Base-by-base conservation (phyloP, 53 echinoderm and acorn worm species). In the Holothuria leucospilota region DNA sequence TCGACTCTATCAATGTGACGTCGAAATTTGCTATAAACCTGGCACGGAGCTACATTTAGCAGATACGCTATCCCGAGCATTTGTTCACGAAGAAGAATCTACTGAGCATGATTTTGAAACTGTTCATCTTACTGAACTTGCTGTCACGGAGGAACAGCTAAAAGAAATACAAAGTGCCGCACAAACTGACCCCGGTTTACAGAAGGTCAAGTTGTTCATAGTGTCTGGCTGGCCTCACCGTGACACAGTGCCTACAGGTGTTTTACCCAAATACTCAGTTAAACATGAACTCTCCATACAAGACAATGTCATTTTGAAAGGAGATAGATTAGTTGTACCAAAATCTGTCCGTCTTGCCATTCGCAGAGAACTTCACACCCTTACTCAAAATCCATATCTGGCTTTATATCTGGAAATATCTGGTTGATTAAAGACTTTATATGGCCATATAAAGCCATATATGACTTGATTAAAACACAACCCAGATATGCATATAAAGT, bases 1-100 rank as follows among this genome's bases (percentile, higher is more conserved):
- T n/a, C 51, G 87, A 78, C 80, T 87, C 30, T 62, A 80, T 29
- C 87, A 87, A 21, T 87, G 62, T 65, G 52, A 85, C n/a, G 84
- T 84, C 4, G 68, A 67, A 30, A 65, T 84, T 34, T 24, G 49
- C 26, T 86, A 86, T 60, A 86, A 74, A 39, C 87, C 87, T 13
- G 87, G 77, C 18, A 26, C 78, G 20, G 38, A 86, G 46, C 71
- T 86, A 77, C 77, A 77, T 46, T 67, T 87, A 20, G 68, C 80
- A 20, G 68, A 78, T 80, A 85, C 70, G 16, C 46, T 69, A 24
- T 69, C 42, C 8, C 14, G 69, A 23, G 70, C 85, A 39, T 82
- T 63, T 68, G 8, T 84, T 39, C 12, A 29, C n/a, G 26, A 63
- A 11, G 23, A 63, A 5, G 6, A n/a, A 24, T 7, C 64, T 24